Base-by-base conservation (phyloP, 1,140 invertebrate genomes). In the Campoletis sonorensis region DNA sequence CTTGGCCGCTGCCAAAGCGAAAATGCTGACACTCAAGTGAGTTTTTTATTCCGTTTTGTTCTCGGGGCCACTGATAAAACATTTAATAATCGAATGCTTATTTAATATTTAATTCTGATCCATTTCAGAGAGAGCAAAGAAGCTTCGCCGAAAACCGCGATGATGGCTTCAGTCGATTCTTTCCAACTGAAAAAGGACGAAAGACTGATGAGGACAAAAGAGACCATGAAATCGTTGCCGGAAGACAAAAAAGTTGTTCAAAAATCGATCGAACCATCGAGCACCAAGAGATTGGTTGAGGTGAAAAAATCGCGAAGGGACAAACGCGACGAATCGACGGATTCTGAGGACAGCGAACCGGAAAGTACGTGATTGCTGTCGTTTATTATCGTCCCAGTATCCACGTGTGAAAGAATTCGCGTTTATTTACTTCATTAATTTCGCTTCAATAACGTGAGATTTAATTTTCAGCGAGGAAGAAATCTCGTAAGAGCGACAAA, bases 261-360 rank as follows among this genome's bases (percentile, higher is more conserved):
- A 68, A 92, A 92, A 80, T 27, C 82, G 0, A 16, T 80, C 0
- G 91, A 92, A 45, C 64, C 85, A 11, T 11, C 83, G 51, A 73
- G 83, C 3, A 61, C 80, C 0, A 92, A 92, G 37, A 92, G 92
- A 84, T 58, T 86, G 33, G 51, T 84, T 5, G 93, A 93, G 79
- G 87, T 86, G 33, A 92, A 92, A 79, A 92, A 91, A 84, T 76
- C 86, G 0, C 90, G 91, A 79, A 88, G 87, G 80, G 92, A 93
- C 45, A 93, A 93, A 84, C 86, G 88, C 0, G 88, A 91, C 80
- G 81, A 86, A 64, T 91, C 93, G 49, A 92, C 93, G 0, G 93
- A 94, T 30, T 92, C 91, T 54, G 92, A 94, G 45, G 91, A 92
- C 33, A 91, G 91, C 70, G 93, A 93, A 76, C 89, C 91, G 83